phyloP scores from a whole-genome alignment of 2,888 invertebrate genomes.

The Cryptosula pallasiana region DNA sequence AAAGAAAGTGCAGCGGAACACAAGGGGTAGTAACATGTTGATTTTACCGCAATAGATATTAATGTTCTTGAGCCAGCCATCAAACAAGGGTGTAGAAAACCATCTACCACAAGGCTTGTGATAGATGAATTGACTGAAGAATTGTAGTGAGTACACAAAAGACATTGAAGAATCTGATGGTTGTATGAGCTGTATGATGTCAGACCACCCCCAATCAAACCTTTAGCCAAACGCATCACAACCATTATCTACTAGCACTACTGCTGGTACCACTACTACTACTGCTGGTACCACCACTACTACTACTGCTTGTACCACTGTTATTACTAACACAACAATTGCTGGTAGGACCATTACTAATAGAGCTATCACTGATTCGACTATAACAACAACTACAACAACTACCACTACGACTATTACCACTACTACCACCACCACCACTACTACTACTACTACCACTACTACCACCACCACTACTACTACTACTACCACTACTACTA shows the following conservation, averaged over 20 bases:
- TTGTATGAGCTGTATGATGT: no score
- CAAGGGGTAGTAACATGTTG: no score
- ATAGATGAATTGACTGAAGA: no score
- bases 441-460: neutral
- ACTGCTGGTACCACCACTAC: neutral
- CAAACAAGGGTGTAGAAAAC: no score
- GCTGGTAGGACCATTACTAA: neutral
- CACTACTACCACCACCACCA: neutral
- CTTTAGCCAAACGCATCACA: neutral
- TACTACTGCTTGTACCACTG: neutral
- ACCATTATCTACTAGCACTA: slow-evolving; percentile 1
- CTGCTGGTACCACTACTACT: slow-evolving; percentile 5
- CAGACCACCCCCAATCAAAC: no score
- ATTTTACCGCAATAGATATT: no score
- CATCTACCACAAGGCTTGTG: no score
- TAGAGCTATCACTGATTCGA: neutral
- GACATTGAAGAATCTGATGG: no score
- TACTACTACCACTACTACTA: slow-evolving; percentile 17
- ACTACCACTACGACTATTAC: neutral
- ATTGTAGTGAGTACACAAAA: no score
- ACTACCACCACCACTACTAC: slow-evolving; percentile 8
- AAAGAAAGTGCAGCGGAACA: no score
- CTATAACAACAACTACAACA: slow-evolving; percentile 13
- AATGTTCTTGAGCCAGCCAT: no score
- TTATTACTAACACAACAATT: neutral